Conservation (phyloP, 2,797 vertebrate genomes). For the Triplophysa bombifrons region DNA sequence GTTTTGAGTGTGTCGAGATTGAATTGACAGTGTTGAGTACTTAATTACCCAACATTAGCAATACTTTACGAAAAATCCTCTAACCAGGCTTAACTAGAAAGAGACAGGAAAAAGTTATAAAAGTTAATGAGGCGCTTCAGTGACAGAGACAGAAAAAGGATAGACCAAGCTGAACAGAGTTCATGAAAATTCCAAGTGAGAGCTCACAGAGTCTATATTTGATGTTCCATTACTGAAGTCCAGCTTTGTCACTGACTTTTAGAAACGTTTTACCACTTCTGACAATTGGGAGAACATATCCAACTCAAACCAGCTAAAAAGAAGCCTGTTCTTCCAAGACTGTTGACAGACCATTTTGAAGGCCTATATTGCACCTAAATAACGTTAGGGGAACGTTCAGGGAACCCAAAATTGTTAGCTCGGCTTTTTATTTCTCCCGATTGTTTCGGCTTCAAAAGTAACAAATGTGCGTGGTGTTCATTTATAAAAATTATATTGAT, state of each 20-base stretch:
- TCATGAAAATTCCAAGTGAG: constrained; percentile 34
- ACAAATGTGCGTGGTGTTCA: too few relatives aligned
- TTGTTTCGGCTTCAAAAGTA: too few relatives aligned
- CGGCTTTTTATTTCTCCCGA: too few relatives aligned
- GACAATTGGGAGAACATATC: constrained; percentile 51
- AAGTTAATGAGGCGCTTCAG: neutral
- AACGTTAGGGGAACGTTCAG: neutral
- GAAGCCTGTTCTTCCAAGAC: constrained; percentile 40
- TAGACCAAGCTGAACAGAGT: constrained; percentile 3
- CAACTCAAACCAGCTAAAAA: constrained; percentile 51
- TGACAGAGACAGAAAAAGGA: neutral
- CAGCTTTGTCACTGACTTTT: constrained; percentile 10
- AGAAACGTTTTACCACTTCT: constrained; percentile 38
- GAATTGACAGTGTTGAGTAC: constrained; percentile 6
- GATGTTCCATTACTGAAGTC: constrained; percentile 11
- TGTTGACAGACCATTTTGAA: constrained; percentile 48
- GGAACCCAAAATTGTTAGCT: too few relatives aligned
- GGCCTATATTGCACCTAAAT: constrained; percentile 54
- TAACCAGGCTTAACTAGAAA: neutral
- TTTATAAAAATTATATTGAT: too few relatives aligned
- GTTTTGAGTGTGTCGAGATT: neutral
- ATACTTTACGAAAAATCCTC: constrained; percentile 14
- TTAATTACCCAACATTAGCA: constrained; percentile 14
- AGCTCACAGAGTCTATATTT: constrained; percentile 57
- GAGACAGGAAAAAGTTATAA: neutral